These are phyloP conservation scores for Tetragonisca angustula DNA, from an alignment of 2,888 invertebrate genomes.

Conservation along the genomic window DNA sequence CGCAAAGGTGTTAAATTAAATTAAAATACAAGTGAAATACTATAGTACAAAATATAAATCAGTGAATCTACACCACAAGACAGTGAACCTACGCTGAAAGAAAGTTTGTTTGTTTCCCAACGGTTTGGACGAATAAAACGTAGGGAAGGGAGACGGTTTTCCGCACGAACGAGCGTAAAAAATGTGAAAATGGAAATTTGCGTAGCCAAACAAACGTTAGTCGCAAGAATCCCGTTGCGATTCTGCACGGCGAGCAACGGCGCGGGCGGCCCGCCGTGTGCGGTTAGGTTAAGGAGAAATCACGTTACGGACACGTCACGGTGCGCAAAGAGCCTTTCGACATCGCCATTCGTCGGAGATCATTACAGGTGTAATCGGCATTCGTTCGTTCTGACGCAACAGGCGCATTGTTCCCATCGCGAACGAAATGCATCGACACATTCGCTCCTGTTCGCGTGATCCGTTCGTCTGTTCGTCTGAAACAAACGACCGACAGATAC, in stretches of 20 bases:
- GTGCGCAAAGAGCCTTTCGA: conserved; percentile 51
- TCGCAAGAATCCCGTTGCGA: conserved; percentile 26
- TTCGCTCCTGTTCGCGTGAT: conserved; percentile 34
- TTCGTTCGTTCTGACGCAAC: conserved; percentile 70
- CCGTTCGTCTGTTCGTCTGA: conserved; percentile 4
- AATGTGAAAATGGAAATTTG: conserved; percentile 10
- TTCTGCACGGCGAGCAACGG: conserved; percentile 24
- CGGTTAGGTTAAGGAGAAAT: conserved; percentile 56
- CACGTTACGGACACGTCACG: conserved; percentile 54
- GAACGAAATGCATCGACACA: conserved; percentile 52
- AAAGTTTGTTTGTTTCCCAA: not conserved
- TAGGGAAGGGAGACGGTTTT: not conserved
- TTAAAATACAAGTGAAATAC: no score
- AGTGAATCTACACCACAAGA: no score
- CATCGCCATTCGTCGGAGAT: conserved; percentile 66
- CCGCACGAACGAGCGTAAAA: conserved; percentile 11
- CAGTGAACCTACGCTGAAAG: no score
- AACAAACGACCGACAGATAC: not conserved
- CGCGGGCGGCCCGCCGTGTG: conserved; percentile 21
- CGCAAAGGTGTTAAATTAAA: no score
- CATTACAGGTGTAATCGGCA: conserved; percentile 69
- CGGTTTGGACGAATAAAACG: not conserved
- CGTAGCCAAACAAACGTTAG: not conserved
- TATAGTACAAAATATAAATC: no score
- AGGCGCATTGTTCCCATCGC: conserved; percentile 66